phyloP scores from a whole-genome alignment of 2,113 vertebrate species.

The Cyphomyrus discorhynchus region DNA sequence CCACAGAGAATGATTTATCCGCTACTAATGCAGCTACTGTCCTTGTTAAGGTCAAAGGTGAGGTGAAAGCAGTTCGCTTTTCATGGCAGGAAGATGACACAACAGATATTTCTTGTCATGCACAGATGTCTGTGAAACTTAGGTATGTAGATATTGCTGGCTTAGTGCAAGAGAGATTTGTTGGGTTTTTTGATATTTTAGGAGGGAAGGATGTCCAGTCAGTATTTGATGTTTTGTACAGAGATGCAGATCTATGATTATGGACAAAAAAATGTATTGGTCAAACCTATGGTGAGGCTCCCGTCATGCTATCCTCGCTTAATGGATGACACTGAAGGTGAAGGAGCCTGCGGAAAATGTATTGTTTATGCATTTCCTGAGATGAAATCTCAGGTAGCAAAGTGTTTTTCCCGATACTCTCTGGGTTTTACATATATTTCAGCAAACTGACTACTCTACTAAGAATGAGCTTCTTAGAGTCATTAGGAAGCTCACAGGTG shows the following conservation, averaged over 20 bases:
- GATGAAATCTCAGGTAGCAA: not conserved
- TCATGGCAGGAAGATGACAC: not conserved
- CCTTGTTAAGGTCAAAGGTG: not conserved
- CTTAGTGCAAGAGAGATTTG: not conserved
- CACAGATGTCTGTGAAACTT: not conserved
- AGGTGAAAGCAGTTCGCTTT: not conserved
- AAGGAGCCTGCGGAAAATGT: not conserved
- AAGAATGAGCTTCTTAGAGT: not conserved
- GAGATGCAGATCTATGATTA: not conserved
- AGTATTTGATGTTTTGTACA: not conserved
- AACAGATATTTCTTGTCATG: not conserved
- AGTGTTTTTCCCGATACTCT: not conserved
- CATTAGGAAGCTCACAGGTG: not conserved
- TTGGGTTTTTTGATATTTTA: not conserved
- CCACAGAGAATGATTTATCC: not conserved
- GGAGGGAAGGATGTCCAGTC: not conserved
- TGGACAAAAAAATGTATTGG: not conserved
- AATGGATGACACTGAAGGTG: not conserved
- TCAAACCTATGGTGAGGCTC: not conserved
- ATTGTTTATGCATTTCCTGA: not conserved
- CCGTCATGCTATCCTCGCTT: not conserved
- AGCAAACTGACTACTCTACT: too few relatives aligned
- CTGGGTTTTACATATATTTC: not conserved
- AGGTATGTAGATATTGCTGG: not conserved
- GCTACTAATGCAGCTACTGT: not conserved